Evolutionary conservation across 2,797 vertebrate genomes (phyloP), one percentile per base, ranked within the genome.

Genomic region (Crenichthys baileyi): DNA sequence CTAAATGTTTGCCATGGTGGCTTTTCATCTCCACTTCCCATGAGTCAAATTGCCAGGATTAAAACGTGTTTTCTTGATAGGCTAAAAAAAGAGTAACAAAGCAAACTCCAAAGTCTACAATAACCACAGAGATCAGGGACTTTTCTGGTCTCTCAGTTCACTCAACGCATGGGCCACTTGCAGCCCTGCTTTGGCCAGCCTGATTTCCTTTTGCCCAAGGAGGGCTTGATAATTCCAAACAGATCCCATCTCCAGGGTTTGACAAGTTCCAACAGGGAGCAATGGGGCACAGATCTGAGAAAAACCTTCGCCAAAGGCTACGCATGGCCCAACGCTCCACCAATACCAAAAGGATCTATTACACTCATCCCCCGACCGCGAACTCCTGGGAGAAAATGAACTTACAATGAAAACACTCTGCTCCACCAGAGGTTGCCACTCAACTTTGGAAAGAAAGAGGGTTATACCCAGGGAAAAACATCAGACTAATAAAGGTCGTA

Each of bases 201-300:
- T 92, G 86, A 91, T 90, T 94, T 91, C 86, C 85, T 90, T 91
- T 88, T 89, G 92, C 93, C 91, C 65, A 86, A 81, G 92, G 91
- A 93, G 82, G 79, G 72, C 78, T 87, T 78, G 70, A 87, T 94
- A 92, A 94, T 93, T 92, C 90, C 89, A 77, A 92, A 91, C 93
- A 94, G 94, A 93, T 92, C 87, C 88, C 41, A 7, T 91, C 89
- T 93, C 91, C 84, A 72, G 87, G 81, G 82, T 85, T 83, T 90
- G 87, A 88, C 94, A 76, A 93, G 94, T 95, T 93, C 89, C 90
- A 93, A 94, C 93, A 92, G 83, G 87, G 92, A 93, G 79, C 58
- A 81, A 91, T 87, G 86, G 88, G 89, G 88, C 88, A 89, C 78
- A 73, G 89, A 90, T 88, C 90, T 93, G 80, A 76, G 80, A 94